phyloP scores from a whole-genome alignment of 1,140 invertebrate genomes.

The Drosophila melanogaster region Release_6_plus_ISO1_MT NT_033779.5:12906001-12906500 shows the following conservation, averaged over 20 bases:
- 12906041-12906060: conserved; percentile 15
- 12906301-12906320: conserved; percentile 11
- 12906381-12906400: conserved; percentile 20
- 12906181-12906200: conserved; percentile 70
- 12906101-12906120: conserved; percentile 46
- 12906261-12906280: conserved; percentile 2
- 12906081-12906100: background rate
- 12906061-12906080: background rate
- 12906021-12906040: conserved; percentile 77
- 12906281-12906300: no score
- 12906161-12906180: conserved; percentile 83
- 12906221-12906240: background rate
- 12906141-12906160: conserved; percentile 83
- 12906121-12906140: conserved; percentile 83
- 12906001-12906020: conserved; percentile 62
- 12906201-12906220: conserved; percentile 44
- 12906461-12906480: conserved; percentile 75
- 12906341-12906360: conserved; percentile 73
- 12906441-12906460: conserved; percentile 79
- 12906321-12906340: conserved; percentile 6
- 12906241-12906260: conserved; percentile 42
- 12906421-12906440: conserved; percentile 62
- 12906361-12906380: conserved; percentile 63
- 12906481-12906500: conserved; percentile 8
- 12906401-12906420: background rate